These are phyloP conservation scores for Drosophila sulfurigaster DNA, from an alignment of 1,140 invertebrate genomes.

Conservation along the genomic window DNA sequence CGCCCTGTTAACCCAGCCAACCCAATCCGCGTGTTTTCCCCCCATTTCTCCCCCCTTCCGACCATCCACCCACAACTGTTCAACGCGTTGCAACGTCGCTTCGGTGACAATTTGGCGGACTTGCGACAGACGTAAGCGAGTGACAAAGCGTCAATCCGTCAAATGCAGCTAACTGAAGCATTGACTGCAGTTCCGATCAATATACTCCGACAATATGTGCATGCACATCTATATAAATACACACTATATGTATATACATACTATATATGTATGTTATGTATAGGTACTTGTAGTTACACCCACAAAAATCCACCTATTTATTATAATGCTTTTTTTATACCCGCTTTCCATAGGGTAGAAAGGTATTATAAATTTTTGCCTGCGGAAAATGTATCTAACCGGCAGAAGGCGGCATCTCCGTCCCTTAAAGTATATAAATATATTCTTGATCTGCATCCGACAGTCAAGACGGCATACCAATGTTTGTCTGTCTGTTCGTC, in stretches of 20 bases:
- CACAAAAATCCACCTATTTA: not conserved
- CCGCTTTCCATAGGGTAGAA: too few relatives aligned
- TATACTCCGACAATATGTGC: not conserved
- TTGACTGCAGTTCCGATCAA: conserved; percentile 25
- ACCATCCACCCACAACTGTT: not conserved
- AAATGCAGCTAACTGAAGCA: conserved; percentile 12
- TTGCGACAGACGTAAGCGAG: not conserved
- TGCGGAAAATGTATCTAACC: too few relatives aligned
- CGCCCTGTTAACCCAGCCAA: conserved; percentile 9
- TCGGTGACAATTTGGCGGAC: conserved; percentile 12
- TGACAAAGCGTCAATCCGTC: conserved; percentile 32
- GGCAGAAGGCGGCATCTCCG: too few relatives aligned
- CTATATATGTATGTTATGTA: not conserved
- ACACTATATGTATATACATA: conserved; percentile 4
- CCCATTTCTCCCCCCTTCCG: too few relatives aligned
- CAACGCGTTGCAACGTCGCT: not conserved
- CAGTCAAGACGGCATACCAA: too few relatives aligned
- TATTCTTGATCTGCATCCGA: too few relatives aligned
- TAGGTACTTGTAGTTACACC: not conserved
- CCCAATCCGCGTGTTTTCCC: not conserved
- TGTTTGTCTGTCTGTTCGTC: too few relatives aligned
- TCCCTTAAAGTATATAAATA: too few relatives aligned
- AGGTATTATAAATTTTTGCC: too few relatives aligned
- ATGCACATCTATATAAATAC: not conserved
- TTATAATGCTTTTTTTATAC: not conserved